A percentile compares a stretch with the other conserved stretches of the same genome.
These are phyloP conservation scores for Drosophila leontia DNA, from an alignment of 1,140 invertebrate species.

Conservation along the genomic window DNA sequence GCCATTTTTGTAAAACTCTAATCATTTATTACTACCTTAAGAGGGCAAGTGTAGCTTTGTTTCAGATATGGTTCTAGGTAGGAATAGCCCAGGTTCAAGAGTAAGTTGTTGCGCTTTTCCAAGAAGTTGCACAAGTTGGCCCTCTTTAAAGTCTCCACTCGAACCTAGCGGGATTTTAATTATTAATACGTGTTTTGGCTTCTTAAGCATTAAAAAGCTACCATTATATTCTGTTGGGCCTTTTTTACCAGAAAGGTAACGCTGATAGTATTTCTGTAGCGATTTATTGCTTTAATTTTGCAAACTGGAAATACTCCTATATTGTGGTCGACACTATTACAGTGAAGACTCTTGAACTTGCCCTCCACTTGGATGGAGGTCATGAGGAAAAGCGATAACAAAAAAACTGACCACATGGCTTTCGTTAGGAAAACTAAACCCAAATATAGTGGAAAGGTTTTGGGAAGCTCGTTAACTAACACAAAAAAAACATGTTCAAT, in stretches of 20 bases:
- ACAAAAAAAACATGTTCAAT: not conserved
- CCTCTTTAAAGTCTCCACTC: slow-evolving; percentile 11
- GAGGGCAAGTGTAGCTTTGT: slow-evolving; percentile 12
- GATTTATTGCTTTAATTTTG: slow-evolving; percentile 24
- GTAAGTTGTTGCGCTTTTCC: not conserved
- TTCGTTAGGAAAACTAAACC: not conserved
- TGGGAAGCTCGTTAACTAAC: not conserved
- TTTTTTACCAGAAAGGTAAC: not conserved
- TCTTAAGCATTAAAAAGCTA: not conserved
- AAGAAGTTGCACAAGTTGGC: slow-evolving; percentile 14
- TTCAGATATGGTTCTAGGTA: slow-evolving; percentile 4
- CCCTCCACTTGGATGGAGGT: not conserved
- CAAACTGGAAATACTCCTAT: slow-evolving; percentile 11
- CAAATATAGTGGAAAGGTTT: not conserved
- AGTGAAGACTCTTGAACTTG: slow-evolving; percentile 26
- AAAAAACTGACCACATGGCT: not conserved
- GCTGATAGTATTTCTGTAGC: slow-evolving; percentile 15
- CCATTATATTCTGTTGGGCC: not conserved
- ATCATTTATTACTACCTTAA: slow-evolving; percentile 4
- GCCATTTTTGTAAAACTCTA: not conserved
- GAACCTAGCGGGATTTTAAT: not conserved
- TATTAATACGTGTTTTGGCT: not conserved
- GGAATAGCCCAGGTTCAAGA: not conserved
- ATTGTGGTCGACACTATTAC: not conserved
- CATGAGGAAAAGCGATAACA: not conserved